These are phyloP conservation scores for Triplophysa tibetana DNA, from an alignment of 2,113 vertebrate genomes.

Conservation along the genomic window DNA sequence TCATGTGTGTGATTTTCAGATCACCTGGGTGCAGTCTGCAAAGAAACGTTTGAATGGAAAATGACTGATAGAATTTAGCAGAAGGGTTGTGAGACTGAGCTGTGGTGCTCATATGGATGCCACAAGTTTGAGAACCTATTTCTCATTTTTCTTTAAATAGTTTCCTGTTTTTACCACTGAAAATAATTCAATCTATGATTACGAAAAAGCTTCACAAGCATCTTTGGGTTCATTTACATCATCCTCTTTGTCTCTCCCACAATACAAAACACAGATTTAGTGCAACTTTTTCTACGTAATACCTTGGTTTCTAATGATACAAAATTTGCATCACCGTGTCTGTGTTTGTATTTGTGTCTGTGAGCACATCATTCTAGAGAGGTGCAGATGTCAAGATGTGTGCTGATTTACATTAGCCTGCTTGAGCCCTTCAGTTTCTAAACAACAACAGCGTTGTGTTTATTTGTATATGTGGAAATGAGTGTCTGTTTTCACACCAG, in stretches of 20 bases:
- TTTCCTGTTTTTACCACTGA: background rate
- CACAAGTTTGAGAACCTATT: too few relatives aligned
- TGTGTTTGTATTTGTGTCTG: background rate
- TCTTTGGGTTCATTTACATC: too few relatives aligned
- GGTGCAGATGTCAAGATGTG: slow-evolving; percentile 29
- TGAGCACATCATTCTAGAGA: background rate
- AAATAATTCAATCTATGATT: background rate
- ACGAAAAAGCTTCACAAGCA: background rate
- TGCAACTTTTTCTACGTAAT: background rate
- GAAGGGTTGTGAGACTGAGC: too few relatives aligned
- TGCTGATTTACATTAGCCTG: slow-evolving; percentile 21
- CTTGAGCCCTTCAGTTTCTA: slow-evolving; percentile 8
- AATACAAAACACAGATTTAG: background rate
- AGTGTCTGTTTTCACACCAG: background rate
- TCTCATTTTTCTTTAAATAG: too few relatives aligned
- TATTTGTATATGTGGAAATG: slow-evolving; percentile 7
- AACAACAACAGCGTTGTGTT: background rate
- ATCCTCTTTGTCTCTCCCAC: background rate
- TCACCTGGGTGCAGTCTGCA: background rate
- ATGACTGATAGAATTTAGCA: background rate
- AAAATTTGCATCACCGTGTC: background rate
- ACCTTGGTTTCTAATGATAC: too few relatives aligned
- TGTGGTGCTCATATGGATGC: background rate
- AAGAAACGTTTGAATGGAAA: background rate
- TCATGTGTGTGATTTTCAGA: background rate